phyloP scores from a whole-genome alignment of 2,113 vertebrate species.

The Crotalus tigris region DNA sequence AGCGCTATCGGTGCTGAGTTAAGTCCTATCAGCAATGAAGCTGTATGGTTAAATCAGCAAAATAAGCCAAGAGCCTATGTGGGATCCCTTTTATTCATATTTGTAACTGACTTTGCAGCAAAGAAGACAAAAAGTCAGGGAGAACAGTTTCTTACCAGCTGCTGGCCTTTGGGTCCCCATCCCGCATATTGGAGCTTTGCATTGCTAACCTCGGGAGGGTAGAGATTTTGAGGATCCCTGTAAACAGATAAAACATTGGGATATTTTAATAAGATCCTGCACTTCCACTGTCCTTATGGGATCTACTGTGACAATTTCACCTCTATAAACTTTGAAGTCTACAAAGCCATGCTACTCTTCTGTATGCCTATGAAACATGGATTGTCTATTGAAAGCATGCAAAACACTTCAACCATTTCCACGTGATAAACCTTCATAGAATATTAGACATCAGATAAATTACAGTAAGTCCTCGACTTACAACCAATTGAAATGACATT shows the following conservation, averaged over 20 bases:
- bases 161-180: constrained; percentile 94
- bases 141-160: constrained; percentile 82
- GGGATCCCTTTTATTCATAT: not conserved
- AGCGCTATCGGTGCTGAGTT: not conserved
- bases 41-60: not conserved
- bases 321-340: not conserved
- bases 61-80: not conserved
- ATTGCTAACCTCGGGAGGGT: constrained; percentile 92
- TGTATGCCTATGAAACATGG: not conserved
- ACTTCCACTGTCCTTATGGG: not conserved
- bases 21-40: not conserved
- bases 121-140: not conserved
- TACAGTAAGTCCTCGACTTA: not conserved
- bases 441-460: not conserved
- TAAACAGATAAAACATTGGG: constrained; percentile 22
- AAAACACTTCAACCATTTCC: not conserved
- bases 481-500: not conserved
- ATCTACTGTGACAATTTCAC: not conserved
- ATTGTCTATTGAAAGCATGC: not conserved
- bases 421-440: not conserved
- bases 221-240: constrained; percentile 90
- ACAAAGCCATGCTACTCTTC: not conserved
- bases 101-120: not conserved
- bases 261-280: constrained; percentile 42
- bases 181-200: constrained; percentile 93